Percentiles rank a stretch among this genome's conserved stretches.
phyloP scores from a whole-genome alignment of 2,797 vertebrate genomes.

The Loriculus beryllinus region DNA sequence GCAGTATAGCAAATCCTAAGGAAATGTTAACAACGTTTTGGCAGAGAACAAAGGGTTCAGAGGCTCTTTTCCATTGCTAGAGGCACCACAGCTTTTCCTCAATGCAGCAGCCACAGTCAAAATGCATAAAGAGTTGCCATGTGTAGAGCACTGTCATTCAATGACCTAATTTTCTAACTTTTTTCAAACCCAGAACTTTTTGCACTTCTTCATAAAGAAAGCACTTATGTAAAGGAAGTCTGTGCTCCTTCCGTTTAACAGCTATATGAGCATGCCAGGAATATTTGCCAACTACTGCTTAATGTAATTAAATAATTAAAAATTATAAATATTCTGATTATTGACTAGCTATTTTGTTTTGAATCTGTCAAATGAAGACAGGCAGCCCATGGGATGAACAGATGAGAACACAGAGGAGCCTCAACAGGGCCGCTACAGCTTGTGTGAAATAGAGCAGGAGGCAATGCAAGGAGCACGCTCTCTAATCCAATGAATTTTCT shows the following conservation, averaged over 20 bases:
- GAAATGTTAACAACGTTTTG: neutral
- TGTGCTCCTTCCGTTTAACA: neutral
- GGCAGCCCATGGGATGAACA: neutral
- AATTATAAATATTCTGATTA: conserved; percentile 15
- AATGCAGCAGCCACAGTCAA: neutral
- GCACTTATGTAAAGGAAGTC: neutral
- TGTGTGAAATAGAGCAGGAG: conserved; percentile 12
- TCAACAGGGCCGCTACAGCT: fast-evolving
- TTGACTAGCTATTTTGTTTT: conserved; percentile 30
- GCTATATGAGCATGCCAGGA: neutral
- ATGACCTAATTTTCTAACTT: neutral
- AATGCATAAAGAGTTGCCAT: neutral
- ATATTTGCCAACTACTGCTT: neutral
- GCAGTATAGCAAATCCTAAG: neutral
- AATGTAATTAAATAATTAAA: conserved; percentile 17
- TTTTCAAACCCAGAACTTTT: neutral
- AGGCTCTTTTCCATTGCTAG: neutral
- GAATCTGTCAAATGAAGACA: neutral
- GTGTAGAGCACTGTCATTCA: neutral
- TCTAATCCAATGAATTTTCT: conserved; percentile 32
- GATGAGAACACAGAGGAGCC: neutral
- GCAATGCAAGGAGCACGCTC: neutral
- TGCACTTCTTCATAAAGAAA: neutral
- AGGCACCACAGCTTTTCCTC: neutral
- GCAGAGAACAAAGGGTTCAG: neutral